phyloP scores from a whole-genome alignment of 2,113 vertebrate species.

The Plestiodon gilberti region DNA sequence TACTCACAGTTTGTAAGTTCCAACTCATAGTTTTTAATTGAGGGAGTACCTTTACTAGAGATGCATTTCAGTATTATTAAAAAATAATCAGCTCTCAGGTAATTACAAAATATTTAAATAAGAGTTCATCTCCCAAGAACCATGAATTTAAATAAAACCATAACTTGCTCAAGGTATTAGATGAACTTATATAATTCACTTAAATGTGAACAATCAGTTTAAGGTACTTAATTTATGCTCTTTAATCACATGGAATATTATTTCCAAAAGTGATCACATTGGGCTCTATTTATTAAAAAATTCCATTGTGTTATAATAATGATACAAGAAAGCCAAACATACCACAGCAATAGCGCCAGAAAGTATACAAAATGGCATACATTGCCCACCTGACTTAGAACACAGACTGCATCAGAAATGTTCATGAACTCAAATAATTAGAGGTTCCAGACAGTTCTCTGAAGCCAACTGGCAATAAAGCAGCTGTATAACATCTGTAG shows the following conservation, averaged over 20 bases:
- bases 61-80: neutral
- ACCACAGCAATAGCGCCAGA: neutral
- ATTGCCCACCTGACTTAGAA: neutral
- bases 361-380: neutral
- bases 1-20: neutral
- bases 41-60: neutral
- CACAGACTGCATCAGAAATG: neutral
- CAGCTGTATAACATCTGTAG: constrained; percentile 2
- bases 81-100: neutral
- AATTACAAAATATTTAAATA: neutral
- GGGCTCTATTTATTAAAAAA: neutral
- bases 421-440: neutral
- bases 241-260: neutral
- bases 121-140: neutral
- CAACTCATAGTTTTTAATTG: neutral
- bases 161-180: neutral
- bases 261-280: neutral
- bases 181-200: neutral
- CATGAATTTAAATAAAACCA: neutral
- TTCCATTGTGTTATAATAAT: neutral
- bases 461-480: neutral
- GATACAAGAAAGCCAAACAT: neutral
- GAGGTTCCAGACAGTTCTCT: neutral
- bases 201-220: neutral
- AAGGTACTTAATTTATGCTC: neutral